A percentile compares a stretch with the other conserved stretches of the same genome.
phyloP scores from a whole-genome alignment of 2,113 vertebrate species.

The Chunga burmeisteri region DNA sequence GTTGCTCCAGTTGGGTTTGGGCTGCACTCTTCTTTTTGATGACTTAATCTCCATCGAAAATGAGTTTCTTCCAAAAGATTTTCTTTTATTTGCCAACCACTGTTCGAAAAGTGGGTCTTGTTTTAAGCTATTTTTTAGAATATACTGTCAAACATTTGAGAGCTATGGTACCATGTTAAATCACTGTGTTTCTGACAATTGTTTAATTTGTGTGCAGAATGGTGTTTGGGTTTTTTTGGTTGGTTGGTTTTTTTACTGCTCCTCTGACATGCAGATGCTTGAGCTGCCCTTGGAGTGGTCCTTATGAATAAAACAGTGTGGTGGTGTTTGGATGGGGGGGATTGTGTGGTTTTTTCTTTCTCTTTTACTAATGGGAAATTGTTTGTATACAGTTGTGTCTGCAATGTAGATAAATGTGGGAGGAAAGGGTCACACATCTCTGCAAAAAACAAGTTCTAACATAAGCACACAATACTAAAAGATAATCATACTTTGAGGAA shows the following conservation, averaged over 20 bases:
- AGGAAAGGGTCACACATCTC: not conserved
- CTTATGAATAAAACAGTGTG: not conserved
- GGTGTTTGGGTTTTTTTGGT: not conserved
- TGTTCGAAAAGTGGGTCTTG: not conserved
- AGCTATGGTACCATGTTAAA: not conserved
- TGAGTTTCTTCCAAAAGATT: not conserved
- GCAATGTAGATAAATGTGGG: not conserved
- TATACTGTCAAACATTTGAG: not conserved
- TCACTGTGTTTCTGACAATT: not conserved
- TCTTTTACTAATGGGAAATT: not conserved
- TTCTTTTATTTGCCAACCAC: not conserved
- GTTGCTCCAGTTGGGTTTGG: not conserved
- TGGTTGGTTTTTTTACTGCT: not conserved
- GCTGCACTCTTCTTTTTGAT: not conserved
- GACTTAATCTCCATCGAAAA: not conserved
- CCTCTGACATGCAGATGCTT: not conserved
- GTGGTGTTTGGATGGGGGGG: not conserved
- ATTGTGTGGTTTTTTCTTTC: rapidly evolving
- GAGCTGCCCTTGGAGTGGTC: not conserved
- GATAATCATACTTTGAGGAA: not conserved
- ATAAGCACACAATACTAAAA: not conserved
- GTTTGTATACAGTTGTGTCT: not conserved
- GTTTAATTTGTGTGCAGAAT: not conserved
- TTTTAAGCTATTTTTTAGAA: not conserved
- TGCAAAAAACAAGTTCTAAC: not conserved